These are phyloP conservation scores for Tragelaphus imberbis DNA, from an alignment of 2,113 vertebrate species.

Conservation along the genomic window DNA sequence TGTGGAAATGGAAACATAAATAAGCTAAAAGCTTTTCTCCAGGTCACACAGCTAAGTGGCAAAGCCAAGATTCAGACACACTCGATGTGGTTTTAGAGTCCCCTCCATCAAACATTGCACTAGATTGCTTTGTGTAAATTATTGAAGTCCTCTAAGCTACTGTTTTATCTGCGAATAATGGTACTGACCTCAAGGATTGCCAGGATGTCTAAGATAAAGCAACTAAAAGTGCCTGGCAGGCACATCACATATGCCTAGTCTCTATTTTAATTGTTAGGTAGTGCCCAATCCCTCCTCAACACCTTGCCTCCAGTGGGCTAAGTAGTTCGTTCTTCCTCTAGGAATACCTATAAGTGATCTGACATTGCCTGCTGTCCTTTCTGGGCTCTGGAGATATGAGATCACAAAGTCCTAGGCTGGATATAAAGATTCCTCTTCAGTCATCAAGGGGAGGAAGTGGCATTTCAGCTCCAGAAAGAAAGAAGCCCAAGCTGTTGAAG, in stretches of 20 bases:
- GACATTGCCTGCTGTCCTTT: neutral
- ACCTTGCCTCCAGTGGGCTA: neutral
- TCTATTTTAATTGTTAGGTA: neutral
- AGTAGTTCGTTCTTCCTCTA: neutral
- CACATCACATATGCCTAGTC: accelerated
- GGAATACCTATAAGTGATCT: neutral
- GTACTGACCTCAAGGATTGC: neutral
- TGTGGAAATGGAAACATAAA: neutral
- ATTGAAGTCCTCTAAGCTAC: neutral
- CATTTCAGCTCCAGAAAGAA: neutral
- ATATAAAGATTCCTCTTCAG: neutral
- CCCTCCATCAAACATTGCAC: neutral
- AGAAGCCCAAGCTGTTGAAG: neutral
- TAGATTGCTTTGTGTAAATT: neutral
- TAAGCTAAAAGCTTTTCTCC: neutral
- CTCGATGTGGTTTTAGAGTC: neutral
- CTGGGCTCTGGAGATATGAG: neutral
- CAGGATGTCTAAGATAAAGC: neutral
- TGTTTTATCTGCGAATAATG: neutral
- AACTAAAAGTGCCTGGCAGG: neutral
- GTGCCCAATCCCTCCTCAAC: neutral
- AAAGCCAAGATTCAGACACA: neutral
- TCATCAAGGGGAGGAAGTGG: neutral
- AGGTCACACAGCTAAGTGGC: neutral
- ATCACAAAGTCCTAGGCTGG: neutral